Evolutionary conservation across 2,888 invertebrate genomes (phyloP).

Genomic region (Drosophila falleni): DNA sequence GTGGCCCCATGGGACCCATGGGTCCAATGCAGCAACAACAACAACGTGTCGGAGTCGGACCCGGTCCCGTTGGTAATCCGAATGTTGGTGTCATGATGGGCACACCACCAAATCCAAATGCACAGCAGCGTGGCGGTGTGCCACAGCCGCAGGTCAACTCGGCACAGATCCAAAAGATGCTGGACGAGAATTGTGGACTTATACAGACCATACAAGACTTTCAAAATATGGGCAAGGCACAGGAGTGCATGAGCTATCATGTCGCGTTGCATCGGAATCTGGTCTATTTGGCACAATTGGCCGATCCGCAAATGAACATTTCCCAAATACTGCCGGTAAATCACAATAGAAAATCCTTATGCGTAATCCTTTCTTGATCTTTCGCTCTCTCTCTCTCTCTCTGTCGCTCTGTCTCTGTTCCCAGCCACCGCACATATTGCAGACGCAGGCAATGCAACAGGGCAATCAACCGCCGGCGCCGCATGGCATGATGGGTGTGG

Average conservation of each 20-base stretch:
- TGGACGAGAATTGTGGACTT: conserved; percentile 98
- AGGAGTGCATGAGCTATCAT: conserved; percentile 97
- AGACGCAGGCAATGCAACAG: conserved; percentile 83
- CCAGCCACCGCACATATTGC: conserved; percentile 88
- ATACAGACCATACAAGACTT: conserved; percentile 99
- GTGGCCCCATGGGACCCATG: conserved; percentile 67
- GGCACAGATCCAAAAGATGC: conserved; percentile 96
- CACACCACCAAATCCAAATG: conserved; percentile 82
- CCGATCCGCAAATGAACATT: conserved; percentile 98
- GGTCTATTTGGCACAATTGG: conserved; percentile 97
- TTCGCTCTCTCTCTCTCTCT: conserved; percentile 5
- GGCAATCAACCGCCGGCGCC: conserved; percentile 82
- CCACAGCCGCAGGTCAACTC: conserved; percentile 90
- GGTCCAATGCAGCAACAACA: conserved; percentile 71
- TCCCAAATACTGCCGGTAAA: conserved; percentile 95
- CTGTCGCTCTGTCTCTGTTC: conserved; percentile 1
- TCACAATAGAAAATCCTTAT: conserved; percentile 25
- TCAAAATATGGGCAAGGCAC: conserved; percentile 96
- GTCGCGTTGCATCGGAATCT: conserved; percentile 97
- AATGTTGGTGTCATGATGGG: conserved; percentile 71
- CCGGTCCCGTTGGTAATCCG: conserved; percentile 62
- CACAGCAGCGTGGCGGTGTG: conserved; percentile 76
- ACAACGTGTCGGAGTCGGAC: too few relatives aligned
- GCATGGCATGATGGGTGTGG: conserved; percentile 77
- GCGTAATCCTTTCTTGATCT: neutral